A percentile compares a stretch with the other conserved stretches of the same genome.
Evolutionary conservation across 1,140 invertebrate genomes (phyloP).

Genomic region (Drosophila dunni): DNA sequence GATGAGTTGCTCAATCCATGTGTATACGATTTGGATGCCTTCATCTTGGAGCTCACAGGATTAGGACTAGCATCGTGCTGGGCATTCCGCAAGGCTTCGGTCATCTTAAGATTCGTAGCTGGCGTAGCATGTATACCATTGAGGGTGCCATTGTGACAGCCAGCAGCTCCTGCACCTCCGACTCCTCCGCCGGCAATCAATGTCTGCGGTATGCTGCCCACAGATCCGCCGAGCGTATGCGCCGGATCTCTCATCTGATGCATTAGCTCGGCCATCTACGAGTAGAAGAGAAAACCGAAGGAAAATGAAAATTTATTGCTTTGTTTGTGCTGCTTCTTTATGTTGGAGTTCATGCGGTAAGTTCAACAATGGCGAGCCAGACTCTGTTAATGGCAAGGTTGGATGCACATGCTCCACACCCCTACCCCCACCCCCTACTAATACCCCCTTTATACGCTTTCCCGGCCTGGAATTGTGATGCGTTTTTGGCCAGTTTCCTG

Average conservation of each 20-base stretch:
- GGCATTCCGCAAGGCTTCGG: constrained; percentile 74
- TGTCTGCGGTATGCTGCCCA: constrained; percentile 82
- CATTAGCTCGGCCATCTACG: constrained; percentile 84
- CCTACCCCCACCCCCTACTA: background rate
- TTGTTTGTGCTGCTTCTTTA: background rate
- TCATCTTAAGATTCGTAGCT: constrained; percentile 80
- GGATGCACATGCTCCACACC: constrained; percentile 17
- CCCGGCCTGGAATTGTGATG: constrained; percentile 1
- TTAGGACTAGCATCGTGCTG: constrained; percentile 83
- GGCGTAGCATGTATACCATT: constrained; percentile 78
- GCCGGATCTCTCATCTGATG: constrained; percentile 84
- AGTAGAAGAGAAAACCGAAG: background rate
- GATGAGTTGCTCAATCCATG: constrained; percentile 81
- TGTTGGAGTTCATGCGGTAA: constrained; percentile 11
- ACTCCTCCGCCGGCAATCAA: constrained; percentile 62
- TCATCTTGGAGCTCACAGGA: constrained; percentile 79
- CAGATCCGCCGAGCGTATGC: constrained; percentile 81
- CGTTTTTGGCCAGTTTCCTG: constrained; percentile 24
- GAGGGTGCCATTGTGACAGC: constrained; percentile 45
- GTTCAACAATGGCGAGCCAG: background rate
- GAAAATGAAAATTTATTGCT: background rate
- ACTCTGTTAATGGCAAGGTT: constrained; percentile 16
- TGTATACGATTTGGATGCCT: constrained; percentile 83
- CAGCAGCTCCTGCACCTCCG: background rate
- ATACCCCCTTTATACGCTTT: background rate